Base-by-base conservation (phyloP, 2,888 invertebrate species). In the Ditylenchus weischeri region DNA sequence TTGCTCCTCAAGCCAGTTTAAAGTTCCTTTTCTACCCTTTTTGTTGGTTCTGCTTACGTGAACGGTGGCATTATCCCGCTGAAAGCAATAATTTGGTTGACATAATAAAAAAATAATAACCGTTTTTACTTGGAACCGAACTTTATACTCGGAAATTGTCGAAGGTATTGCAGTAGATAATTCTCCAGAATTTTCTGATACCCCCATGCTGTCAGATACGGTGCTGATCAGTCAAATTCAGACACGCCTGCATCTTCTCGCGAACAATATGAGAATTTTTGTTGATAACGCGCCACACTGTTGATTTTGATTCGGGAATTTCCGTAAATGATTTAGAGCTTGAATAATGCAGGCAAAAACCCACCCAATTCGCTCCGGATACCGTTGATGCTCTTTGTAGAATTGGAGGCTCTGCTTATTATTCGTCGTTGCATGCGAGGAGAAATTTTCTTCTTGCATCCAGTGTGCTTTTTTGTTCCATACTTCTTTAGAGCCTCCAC, bases 31-130 rank as follows among this genome's bases (percentile, higher is more conserved):
- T 11, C 38, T 38, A 11, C 38, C 6, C 11, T 38, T 38, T 11
- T 38, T 38, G 38, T 38, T 38, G 7, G 38, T 38, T 8, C 43
- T 21, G 21, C 58, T 64, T 18, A 38, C 50, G 38, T 72, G 72
- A 43, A 70, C 38, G 7, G 69, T 18, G 4, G 72, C 72, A 64
- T 72, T 75, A 48, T 75, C 72, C 36, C 74, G 74, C 21, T 65
- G 11, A 38, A 38, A 38, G 6, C 38, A 38, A 38, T 6, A 6
- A 38, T 38, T 38, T n/a, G n/a, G n/a, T n/a, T n/a, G n/a, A n/a
- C n/a, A n/a, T 11, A 38, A 11, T 38, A 38, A 6, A 6, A 38
- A 38, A 38, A 70, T 58, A 3, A 69, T 35, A 1, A 74, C 74
- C 57, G 74, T 71, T 36, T 75, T 74, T 50, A 74, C 71, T 18